A percentile compares a stretch with the other conserved stretches of the same genome.
phyloP scores from a whole-genome alignment of 2,888 invertebrate species.

The Leptinotarsa juncta region DNA sequence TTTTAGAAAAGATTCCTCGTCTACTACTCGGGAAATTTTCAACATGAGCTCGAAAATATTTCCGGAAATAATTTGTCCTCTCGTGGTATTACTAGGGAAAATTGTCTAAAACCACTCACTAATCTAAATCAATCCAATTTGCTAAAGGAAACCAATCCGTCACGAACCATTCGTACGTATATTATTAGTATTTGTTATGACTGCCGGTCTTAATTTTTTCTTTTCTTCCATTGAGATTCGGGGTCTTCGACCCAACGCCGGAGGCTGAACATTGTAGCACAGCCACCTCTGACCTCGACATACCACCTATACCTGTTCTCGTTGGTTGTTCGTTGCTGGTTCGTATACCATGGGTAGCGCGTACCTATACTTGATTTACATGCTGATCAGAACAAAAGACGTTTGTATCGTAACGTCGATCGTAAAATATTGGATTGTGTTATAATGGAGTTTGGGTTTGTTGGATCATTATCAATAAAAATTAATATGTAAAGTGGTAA shows the following conservation, averaged over 20 bases:
- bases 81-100: no score
- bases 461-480: conserved; percentile 4
- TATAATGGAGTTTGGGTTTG: conserved; percentile 8
- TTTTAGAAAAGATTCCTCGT: no score
- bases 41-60: no score
- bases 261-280: conserved; percentile 63
- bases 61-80: no score
- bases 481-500: not conserved
- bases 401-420: conserved; percentile 9
- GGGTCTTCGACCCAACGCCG: conserved; percentile 63
- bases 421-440: conserved; percentile 18
- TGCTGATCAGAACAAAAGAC: conserved; percentile 23
- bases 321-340: conserved; percentile 23
- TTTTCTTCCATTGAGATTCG: conserved; percentile 45
- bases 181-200: conserved; percentile 31
- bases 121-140: not conserved
- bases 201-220: conserved; percentile 47
- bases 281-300: conserved; percentile 66
- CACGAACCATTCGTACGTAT: conserved; percentile 27
- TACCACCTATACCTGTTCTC: conserved; percentile 63
- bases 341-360: conserved; percentile 28
- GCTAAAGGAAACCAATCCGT: conserved; percentile 19
- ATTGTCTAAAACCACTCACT: not conserved
- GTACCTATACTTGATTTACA: conserved; percentile 33
- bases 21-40: no score